Evolutionary conservation across 2,888 invertebrate species (phyloP).

Genomic region (Lydus trimaculatus): DNA sequence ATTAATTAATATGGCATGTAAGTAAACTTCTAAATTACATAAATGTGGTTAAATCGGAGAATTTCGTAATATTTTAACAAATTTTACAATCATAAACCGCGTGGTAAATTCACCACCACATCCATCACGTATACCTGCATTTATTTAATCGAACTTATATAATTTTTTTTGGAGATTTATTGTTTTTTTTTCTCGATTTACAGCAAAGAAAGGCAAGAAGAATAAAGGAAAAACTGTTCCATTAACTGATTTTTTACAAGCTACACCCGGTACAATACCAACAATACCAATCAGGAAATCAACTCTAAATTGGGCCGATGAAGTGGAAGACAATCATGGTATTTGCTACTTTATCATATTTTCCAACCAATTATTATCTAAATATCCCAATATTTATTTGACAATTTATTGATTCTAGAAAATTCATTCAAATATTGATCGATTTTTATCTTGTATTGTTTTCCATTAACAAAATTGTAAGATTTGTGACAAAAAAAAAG

Average conservation of each 20-base stretch:
- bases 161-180: neutral
- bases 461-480: no score
- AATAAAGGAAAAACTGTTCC: conserved; percentile 83
- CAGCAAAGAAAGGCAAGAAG: conserved; percentile 88
- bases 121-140: neutral
- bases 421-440: neutral
- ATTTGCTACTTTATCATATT: no score
- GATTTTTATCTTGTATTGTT: neutral
- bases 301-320: conserved; percentile 75
- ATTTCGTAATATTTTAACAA: neutral
- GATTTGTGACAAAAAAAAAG: no score
- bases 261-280: conserved; percentile 66
- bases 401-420: neutral
- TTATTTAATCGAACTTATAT: neutral
- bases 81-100: neutral
- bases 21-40: neutral
- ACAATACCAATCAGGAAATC: conserved; percentile 66
- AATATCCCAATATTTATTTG: neutral
- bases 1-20: neutral
- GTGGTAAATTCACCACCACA: neutral
- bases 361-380: no score
- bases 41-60: neutral
- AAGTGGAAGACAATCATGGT: conserved; percentile 81
- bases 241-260: conserved; percentile 82
- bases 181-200: conserved; percentile 34